Percentiles rank a stretch among this genome's conserved stretches.
Evolutionary conservation across 92 coral and sea anemone species (phyloP).

Genomic region (Paragorgia papillata): DNA sequence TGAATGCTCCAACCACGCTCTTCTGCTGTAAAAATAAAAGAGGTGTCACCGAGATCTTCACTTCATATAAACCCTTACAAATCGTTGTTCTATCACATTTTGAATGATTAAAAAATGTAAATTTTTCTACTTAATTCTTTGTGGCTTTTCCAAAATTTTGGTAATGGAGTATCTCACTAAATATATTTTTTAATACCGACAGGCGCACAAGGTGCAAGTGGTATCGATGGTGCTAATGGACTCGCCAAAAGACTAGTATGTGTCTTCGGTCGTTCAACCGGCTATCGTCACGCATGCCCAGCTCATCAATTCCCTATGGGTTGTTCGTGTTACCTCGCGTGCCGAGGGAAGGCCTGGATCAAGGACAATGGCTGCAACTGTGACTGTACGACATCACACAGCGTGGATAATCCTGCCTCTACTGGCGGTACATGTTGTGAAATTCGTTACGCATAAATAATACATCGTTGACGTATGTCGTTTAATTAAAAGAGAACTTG

Average conservation of each 20-base stretch:
- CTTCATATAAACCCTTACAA: too few relatives aligned
- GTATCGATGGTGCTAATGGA: slow-evolving; percentile 8
- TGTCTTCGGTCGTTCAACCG: slow-evolving; percentile 8
- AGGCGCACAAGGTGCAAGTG: slow-evolving; percentile 10
- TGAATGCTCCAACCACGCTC: too few relatives aligned
- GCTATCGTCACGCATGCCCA: slow-evolving; percentile 4
- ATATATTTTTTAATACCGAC: neutral
- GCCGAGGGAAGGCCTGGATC: slow-evolving; percentile 42
- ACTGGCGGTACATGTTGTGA: slow-evolving; percentile 40
- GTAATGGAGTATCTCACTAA: too few relatives aligned
- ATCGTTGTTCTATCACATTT: too few relatives aligned
- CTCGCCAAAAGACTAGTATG: slow-evolving; percentile 1
- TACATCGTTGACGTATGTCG: neutral
- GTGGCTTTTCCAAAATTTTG: too few relatives aligned
- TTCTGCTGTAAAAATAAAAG: too few relatives aligned
- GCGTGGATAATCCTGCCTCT: neutral
- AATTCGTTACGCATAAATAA: neutral
- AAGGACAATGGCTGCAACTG: slow-evolving; percentile 25
- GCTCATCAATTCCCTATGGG: slow-evolving; percentile 18
- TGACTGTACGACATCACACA: slow-evolving; percentile 33
- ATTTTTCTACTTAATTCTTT: too few relatives aligned
- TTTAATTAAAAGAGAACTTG: slow-evolving; percentile 9
- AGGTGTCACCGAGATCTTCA: too few relatives aligned
- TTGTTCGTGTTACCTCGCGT: slow-evolving; percentile 29
- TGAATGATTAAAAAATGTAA: too few relatives aligned